Base-by-base conservation (phyloP, 2,797 vertebrate genomes). In the Cyclopterus lumpus region DNA sequence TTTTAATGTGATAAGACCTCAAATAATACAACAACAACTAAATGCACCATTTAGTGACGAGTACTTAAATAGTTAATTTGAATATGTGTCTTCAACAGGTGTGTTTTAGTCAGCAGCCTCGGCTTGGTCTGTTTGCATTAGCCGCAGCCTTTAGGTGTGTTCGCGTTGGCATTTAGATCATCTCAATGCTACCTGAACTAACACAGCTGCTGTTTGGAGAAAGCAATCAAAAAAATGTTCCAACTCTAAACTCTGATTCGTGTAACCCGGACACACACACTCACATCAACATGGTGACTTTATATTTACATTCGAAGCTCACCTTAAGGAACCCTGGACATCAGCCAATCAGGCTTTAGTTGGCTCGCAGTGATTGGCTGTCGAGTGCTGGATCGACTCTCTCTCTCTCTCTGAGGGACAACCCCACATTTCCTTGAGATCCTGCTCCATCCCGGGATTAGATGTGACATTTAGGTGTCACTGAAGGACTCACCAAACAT, bases 381-480 rank as follows among this genome's bases (percentile, higher is more conserved):
- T 32, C 2, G 9, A 62, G 46, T 66, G 53, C 61, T 44, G 77
- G 76, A 73, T 87, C 71, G 84, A 54, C 75, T 64, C 51, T 44
- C 40, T 62, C 48, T 22, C 46, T 49, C 20, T 49, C 46, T 48
- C 44, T 62, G 32, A 75, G 67, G 85, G 76, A 73, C 68, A 74
- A 58, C 78, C 73, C 72, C 72, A 73, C 77, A 81, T 81, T 82
- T 83, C 67, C 81, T 57, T 83, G 66, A 82, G 69, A 86, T 88
- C 80, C 84, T 40, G 11, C 83, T 75, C 75, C 80, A 87, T 88
- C 83, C 83, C 0, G 24, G 83, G 86, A 91, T 94, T 91, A 92
- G 20, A 81, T 72, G n/a, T 94, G 92, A 91, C 87, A 88, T 92
- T 93, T 90, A 67, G 53, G 32, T 71, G 71, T 59, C 16, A 54